phyloP scores from a whole-genome alignment of 2,888 invertebrate species.

The Netelia inedita region DNA sequence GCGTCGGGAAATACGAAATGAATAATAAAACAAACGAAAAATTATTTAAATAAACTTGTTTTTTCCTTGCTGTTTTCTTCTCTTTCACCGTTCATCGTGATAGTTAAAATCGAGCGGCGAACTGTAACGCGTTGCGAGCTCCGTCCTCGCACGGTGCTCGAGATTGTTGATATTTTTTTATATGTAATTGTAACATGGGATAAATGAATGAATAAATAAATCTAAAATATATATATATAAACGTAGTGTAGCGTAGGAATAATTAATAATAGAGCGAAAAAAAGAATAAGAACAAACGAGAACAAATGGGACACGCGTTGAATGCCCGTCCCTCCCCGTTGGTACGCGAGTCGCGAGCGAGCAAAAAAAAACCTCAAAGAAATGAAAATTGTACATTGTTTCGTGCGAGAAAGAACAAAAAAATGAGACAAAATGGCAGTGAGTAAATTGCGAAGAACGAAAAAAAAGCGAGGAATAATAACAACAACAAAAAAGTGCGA shows the following conservation, averaged over 20 bases:
- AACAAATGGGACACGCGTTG: conserved; percentile 19
- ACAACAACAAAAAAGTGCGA: conserved; percentile 75
- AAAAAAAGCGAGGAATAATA: conserved; percentile 21
- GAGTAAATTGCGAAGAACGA: background rate
- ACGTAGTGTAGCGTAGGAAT: conserved; percentile 24
- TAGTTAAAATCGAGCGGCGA: conserved; percentile 53
- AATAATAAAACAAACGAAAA: background rate
- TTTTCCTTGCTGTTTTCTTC: conserved; percentile 31
- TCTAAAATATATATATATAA: background rate
- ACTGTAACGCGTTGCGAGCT: conserved; percentile 49
- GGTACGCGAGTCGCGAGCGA: conserved; percentile 26
- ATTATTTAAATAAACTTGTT: background rate
- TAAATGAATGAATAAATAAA: conserved; percentile 34
- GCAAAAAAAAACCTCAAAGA: conserved; percentile 63
- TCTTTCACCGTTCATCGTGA: conserved; percentile 50
- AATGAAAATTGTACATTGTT: conserved; percentile 65
- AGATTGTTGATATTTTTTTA: conserved; percentile 82
- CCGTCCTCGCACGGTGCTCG: conserved; percentile 75
- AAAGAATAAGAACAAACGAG: conserved; percentile 6
- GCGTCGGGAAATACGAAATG: background rate
- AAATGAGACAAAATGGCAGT: background rate
- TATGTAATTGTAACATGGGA: conserved; percentile 73
- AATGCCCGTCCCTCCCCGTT: conserved; percentile 40
- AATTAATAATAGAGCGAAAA: background rate
- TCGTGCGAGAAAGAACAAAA: background rate